Conservation (phyloP, 2,888 invertebrate genomes). For the Phalera bucephala region DNA sequence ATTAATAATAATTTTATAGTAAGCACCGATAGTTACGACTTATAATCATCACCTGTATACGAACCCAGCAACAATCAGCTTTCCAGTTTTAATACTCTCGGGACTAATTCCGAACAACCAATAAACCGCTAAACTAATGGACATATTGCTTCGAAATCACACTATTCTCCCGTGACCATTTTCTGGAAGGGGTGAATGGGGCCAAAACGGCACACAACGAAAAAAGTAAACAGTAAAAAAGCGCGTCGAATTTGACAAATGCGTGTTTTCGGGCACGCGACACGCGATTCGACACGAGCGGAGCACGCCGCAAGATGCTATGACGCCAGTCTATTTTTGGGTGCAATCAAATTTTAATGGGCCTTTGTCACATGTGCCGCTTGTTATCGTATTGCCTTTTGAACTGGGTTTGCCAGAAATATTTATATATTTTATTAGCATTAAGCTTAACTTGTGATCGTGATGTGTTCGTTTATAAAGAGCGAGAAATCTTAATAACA, state of each 20-base stretch:
- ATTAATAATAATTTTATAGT: too few relatives aligned
- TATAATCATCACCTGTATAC: too few relatives aligned
- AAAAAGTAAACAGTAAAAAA: conserved; percentile 72
- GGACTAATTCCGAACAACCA: conserved; percentile 49
- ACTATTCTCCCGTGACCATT: conserved; percentile 74
- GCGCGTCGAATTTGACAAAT: conserved; percentile 78
- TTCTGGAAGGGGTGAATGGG: conserved; percentile 57
- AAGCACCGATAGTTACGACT: too few relatives aligned
- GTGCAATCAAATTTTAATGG: conserved; percentile 46
- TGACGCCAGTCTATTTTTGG: conserved; percentile 41
- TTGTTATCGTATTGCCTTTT: conserved; percentile 1
- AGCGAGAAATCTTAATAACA: too few relatives aligned
- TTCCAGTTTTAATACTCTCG: conserved; percentile 46
- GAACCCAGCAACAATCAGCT: too few relatives aligned
- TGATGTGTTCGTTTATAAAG: too few relatives aligned
- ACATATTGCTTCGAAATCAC: conserved; percentile 70
- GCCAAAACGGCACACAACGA: conserved; percentile 46
- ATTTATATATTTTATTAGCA: background rate
- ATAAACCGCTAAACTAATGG: conserved; percentile 67
- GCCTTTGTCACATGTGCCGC: conserved; percentile 32
- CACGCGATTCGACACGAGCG: conserved; percentile 54
- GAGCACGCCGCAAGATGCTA: conserved; percentile 41
- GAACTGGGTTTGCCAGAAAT: background rate
- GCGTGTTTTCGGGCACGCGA: conserved; percentile 78
- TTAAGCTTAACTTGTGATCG: background rate